Base-by-base conservation (phyloP, 1,140 invertebrate species). In the Telenomus remus region DNA sequence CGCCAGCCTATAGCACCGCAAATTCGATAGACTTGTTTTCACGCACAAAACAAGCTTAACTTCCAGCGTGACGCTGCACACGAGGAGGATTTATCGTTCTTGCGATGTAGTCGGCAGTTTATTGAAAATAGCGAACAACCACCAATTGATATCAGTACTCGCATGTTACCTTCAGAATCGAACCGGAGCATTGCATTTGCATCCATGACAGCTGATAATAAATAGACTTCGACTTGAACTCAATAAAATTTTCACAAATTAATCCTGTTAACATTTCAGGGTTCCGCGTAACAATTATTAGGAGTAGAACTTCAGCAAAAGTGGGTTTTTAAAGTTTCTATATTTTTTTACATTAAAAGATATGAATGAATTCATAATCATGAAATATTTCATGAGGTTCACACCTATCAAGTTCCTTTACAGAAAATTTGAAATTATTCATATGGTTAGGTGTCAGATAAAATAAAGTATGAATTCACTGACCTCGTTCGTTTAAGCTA, bases 1-100 rank as follows among this genome's bases (percentile, higher is more conserved):
- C 70, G 69, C 73, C 69, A 73, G 37, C 39, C 69, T 27, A 60
- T 27, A 27, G 19, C 19, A 44, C 37, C 35, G 56, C 47, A 64
- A 71, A 78, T 75, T 71, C 65, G 61, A 64, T 50, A 57, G 59
- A 72, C 63, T 77, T 69, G 75, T 77, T 72, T 77, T 65, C 75
- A 72, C 63, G 64, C 69, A 72, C 73, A 66, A 68, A 74, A 71
- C 71, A 71, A 75, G 55, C 56, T 47, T 5, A 68, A 65, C 64
- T 74, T 59, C 12, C 49, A 65, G 47, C 42, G 48, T 68, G 55
- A 63, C 50, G 60, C 49, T 59, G 51, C 55, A 64, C 65, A 65
- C 55, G 66, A 33, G 46, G 56, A 60, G 55, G 55, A 76, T 76
- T 61, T 71, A 64, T 78, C 60, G 69, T 78, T 73, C 69, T 78